Conservation (phyloP, 2,113 vertebrate genomes). For the Brachypteracias leptosomus region DNA sequence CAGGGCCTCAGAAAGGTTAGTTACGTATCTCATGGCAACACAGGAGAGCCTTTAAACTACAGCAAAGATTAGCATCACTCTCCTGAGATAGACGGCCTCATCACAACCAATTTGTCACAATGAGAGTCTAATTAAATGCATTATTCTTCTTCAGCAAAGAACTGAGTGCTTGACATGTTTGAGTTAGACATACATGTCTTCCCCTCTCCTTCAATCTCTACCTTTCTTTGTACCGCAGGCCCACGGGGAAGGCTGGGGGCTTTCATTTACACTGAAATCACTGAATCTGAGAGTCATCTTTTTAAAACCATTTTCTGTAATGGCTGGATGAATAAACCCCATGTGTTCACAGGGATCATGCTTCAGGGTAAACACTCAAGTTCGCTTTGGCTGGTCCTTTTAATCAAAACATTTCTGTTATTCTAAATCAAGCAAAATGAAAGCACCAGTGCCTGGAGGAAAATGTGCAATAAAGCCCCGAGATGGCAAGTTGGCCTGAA, state of each 20-base stretch:
- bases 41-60: conserved; percentile 63
- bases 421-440: conserved; percentile 23
- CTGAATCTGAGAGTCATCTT: not conserved
- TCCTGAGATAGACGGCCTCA: conserved; percentile 61
- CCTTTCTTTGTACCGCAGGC: conserved; percentile 26
- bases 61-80: conserved; percentile 62
- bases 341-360: not conserved
- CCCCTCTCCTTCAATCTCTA: not conserved
- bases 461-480: not conserved
- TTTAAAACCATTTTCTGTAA: conserved; percentile 6
- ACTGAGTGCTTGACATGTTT: conserved; percentile 50
- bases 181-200: conserved; percentile 26
- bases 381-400: conserved; percentile 44
- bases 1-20: too few relatives aligned
- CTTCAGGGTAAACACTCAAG: conserved; percentile 57
- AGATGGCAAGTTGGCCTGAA: not conserved
- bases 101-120: conserved; percentile 75
- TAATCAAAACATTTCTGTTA: conserved; percentile 43
- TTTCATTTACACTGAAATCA: conserved; percentile 43
- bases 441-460: conserved; percentile 1
- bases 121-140: conserved; percentile 73
- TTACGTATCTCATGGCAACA: conserved; percentile 14
- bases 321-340: conserved; percentile 54
- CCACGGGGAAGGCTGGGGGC: conserved; percentile 40
- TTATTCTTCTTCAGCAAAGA: conserved; percentile 62